Evolutionary conservation across 2,888 invertebrate genomes (phyloP).

Genomic region (Orchestes rusci): DNA sequence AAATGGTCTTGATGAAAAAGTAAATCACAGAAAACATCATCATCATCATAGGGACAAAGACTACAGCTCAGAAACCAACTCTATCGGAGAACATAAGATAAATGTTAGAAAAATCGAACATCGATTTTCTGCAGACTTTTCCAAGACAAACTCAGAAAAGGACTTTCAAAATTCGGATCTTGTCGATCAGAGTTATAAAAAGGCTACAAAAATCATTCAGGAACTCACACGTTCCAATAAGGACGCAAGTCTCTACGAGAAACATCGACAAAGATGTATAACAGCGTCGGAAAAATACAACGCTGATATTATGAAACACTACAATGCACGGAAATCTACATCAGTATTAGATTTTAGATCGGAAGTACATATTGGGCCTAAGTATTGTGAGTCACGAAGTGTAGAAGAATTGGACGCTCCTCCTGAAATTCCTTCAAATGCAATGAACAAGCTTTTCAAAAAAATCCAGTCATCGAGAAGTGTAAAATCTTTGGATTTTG

Average conservation of each 20-base stretch:
- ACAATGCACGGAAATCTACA: slow-evolving; percentile 52
- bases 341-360: slow-evolving; percentile 52
- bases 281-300: slow-evolving; percentile 43
- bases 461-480: slow-evolving; percentile 50
- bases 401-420: slow-evolving; percentile 46
- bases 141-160: slow-evolving; percentile 32
- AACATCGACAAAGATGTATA: slow-evolving; percentile 41
- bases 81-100: slow-evolving; percentile 40
- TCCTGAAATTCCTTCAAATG: slow-evolving; percentile 43
- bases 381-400: slow-evolving; percentile 39
- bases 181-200: slow-evolving; percentile 42
- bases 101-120: slow-evolving; percentile 32
- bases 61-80: slow-evolving; percentile 55
- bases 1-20: slow-evolving; percentile 37
- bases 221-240: slow-evolving; percentile 37
- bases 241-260: slow-evolving; percentile 36
- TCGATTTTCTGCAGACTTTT: slow-evolving; percentile 29
- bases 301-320: slow-evolving; percentile 39
- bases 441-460: slow-evolving; percentile 31
- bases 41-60: slow-evolving; percentile 43
- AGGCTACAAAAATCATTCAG: slow-evolving; percentile 42
- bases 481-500: slow-evolving; percentile 69
- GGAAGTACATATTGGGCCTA: slow-evolving; percentile 39
- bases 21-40: slow-evolving; percentile 34
- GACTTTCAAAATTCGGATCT: slow-evolving; percentile 32